These are phyloP conservation scores for Drosophila pallidifrons DNA, from an alignment of 1,140 invertebrate genomes.

Conservation along the genomic window DNA sequence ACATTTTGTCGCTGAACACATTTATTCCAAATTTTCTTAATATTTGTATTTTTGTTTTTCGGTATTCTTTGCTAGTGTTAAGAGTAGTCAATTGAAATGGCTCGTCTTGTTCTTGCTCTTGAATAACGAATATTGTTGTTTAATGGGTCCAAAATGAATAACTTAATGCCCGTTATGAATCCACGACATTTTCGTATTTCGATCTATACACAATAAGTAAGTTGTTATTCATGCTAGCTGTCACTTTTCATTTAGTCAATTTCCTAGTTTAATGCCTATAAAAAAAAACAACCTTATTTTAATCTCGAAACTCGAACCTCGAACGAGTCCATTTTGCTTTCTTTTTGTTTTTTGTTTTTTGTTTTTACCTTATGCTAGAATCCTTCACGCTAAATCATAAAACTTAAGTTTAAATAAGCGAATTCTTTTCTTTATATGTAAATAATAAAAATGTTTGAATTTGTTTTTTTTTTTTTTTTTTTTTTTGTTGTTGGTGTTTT, in stretches of 20 bases:
- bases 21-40: conserved; percentile 82
- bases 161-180: conserved; percentile 29
- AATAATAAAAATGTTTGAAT: conserved; percentile 49
- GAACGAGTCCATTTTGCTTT: not conserved
- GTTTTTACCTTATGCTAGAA: conserved; percentile 41
- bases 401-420: conserved; percentile 70
- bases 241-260: conserved; percentile 58
- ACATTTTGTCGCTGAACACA: conserved; percentile 83
- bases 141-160: conserved; percentile 23
- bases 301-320: conserved; percentile 45
- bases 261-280: conserved; percentile 66
- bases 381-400: conserved; percentile 60
- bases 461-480: conserved; percentile 33
- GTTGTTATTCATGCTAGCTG: conserved; percentile 27
- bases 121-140: conserved; percentile 1
- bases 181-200: conserved; percentile 44
- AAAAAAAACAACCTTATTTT: conserved; percentile 76
- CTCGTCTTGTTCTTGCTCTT: conserved; percentile 34
- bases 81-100: conserved; percentile 49
- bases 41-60: conserved; percentile 37
- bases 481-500: conserved; percentile 41
- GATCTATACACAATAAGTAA: conserved; percentile 17
- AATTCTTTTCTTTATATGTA: conserved; percentile 64
- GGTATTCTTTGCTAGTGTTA: conserved; percentile 27
- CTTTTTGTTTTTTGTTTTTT: conserved; percentile 5